Base-by-base conservation (phyloP, 1,140 invertebrate species). In the Diorhabda carinulata region DNA sequence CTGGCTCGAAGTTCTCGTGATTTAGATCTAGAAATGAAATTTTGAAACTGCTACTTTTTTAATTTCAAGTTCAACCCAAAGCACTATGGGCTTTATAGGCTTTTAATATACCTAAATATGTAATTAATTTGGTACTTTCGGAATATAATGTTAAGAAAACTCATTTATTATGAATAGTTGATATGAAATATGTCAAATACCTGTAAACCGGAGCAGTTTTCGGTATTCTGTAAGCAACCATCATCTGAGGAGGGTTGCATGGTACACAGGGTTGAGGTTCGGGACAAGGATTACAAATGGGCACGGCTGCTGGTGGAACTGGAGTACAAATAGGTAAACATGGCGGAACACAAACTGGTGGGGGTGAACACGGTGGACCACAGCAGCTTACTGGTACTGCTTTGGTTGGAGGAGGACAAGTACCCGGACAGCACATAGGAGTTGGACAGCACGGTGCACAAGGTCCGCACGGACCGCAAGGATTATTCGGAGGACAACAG, bases 1-100 rank as follows among this genome's bases (percentile, higher is more conserved):
- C 90, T 86, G 41, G 83, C 84, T 3, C 90, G 85, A 63, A 92
- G 79, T 72, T 92, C 89, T 9, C 86, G 85, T 74, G 88, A 91
- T 73, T 88, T 89, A 64, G 81, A 81, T 70, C 79, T 75, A 25
- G 77, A 52, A 52, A 52, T 52, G 4, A 52, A 52, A 25, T 25
- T 25, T 79, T 25, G 25, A 25, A 25, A 25, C 25, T 25, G 25
- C 25, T 25, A 25, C 25, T 25, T 25, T 25, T 25, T 25, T 25
- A 25, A 25, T 25, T 0, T 25, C 25, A 25, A 25, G 25, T 25
- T 25, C 25, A 25, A 25, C 25, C 25, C 25, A 25, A 25, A 25
- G 25, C 25, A 25, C 25, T 25, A 25, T 25, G 25, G 25, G 25
- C 25, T 25, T 25, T 25, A 25, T 1, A 25, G 25, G 25, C 25